phyloP scores from a whole-genome alignment of 2,113 vertebrate genomes.

The Malurus melanocephalus region DNA sequence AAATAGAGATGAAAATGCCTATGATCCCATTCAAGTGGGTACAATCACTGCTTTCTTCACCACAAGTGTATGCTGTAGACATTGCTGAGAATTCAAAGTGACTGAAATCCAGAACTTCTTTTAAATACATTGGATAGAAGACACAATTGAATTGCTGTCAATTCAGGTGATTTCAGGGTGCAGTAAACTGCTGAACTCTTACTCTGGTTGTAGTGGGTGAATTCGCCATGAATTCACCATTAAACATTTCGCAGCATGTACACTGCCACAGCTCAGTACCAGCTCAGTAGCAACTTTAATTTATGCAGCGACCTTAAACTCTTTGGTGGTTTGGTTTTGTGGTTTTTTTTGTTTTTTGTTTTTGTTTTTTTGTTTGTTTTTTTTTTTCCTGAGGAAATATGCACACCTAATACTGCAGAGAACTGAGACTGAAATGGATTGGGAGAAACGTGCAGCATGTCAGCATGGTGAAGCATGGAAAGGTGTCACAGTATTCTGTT shows the following conservation, averaged over 20 bases:
- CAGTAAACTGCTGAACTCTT: not conserved
- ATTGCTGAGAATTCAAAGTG: not conserved
- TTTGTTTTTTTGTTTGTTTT: no score
- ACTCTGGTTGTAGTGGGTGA: not conserved
- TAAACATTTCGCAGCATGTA: not conserved
- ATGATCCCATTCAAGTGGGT: rapidly evolving
- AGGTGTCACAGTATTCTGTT: not conserved
- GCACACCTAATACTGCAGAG: not conserved
- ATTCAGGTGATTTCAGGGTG: not conserved
- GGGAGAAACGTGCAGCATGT: not conserved
- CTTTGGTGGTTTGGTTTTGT: no score
- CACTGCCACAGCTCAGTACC: not conserved
- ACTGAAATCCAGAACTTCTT: not conserved
- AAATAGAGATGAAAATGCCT: not conserved
- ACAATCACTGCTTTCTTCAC: not conserved
- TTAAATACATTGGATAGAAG: not conserved
- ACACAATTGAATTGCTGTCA: not conserved
- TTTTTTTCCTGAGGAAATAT: not conserved
- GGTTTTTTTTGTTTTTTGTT: no score
- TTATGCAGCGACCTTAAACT: slow-evolving; percentile 8
- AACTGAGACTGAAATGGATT: not conserved
- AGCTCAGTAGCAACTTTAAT: not conserved
- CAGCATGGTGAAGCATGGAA: not conserved
- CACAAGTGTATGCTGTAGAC: not conserved
- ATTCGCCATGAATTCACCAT: not conserved